Evolutionary conservation across 2,113 vertebrate genomes (phyloP), one percentile per base, ranked within the genome.

Genomic region (Xiphophorus maculatus): DNA sequence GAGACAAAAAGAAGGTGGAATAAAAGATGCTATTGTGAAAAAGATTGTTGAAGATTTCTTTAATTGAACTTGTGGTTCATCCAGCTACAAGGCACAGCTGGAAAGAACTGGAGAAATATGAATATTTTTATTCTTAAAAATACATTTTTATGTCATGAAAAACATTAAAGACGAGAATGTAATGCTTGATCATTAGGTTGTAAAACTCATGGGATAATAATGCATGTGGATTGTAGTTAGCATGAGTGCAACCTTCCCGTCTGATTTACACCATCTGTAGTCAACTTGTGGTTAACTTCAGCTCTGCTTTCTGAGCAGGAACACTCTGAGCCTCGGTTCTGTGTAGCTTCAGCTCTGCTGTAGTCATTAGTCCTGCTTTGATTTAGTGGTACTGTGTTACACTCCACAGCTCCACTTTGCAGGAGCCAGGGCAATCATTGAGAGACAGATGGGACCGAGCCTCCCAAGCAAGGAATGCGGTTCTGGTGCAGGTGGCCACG

Each of bases 361-460:
- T 80, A 85, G 85, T 88, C 82, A 89, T 90, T 91, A 81, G 62
- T 88, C 75, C 79, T 79, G 76, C 77, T 90, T 88, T 86, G 84
- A 90, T 87, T 80, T 40, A 33, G 73, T 44, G 25, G 82, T 90
- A 87, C 84, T 74, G 79, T 80, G 87, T 88, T 76, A 79, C 51
- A 73, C 84, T 77, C 74, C 80, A 81, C 76, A 77, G 86, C 80
- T 75, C 72, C 51, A 33, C 77, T 83, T 71, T 71, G 62, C 60
- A 58, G 74, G 84, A 88, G 83, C 71, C 86, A 54, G 80, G 73
- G 77, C 84, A 80, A 76, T 15, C 48, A 8, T 83, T 61, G 61
- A 75, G 76, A 85, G 76, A 74, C 74, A 66, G 79, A 69, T 69
- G 32, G 72, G 58, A 68, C 1, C 33, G n/a, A 73, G 77, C 70